phyloP scores from a whole-genome alignment of 2,113 vertebrate species.

The Centropus unirufus region DNA sequence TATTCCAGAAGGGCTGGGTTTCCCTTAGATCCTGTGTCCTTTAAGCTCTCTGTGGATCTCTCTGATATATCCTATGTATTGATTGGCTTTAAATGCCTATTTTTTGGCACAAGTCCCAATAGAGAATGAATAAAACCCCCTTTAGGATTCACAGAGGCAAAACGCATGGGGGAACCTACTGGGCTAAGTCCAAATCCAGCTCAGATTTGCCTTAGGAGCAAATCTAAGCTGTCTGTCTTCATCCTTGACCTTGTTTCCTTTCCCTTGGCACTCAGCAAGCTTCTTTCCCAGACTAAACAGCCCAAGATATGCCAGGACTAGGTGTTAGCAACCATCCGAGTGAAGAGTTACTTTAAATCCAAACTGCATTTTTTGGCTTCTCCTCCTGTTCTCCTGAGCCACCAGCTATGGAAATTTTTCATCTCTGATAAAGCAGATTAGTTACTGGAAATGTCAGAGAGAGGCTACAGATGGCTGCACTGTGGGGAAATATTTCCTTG shows the following conservation, averaged over 20 bases:
- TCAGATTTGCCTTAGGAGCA: conserved; percentile 17
- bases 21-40: neutral
- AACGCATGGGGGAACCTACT: neutral
- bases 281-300: conserved; percentile 1
- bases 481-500: conserved; percentile 58
- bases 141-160: neutral
- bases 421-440: conserved; percentile 57
- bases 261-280: neutral
- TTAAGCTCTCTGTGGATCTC: neutral
- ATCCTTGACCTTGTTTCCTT: conserved; percentile 1
- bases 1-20: neutral
- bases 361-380: conserved; percentile 38
- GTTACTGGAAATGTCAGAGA: conserved; percentile 46
- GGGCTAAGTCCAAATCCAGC: neutral
- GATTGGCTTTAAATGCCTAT: neutral
- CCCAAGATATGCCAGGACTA: neutral
- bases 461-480: conserved; percentile 69
- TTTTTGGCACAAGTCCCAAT: neutral
- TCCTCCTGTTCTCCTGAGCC: conserved; percentile 14
- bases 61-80: neutral
- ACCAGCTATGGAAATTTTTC: conserved; percentile 31
- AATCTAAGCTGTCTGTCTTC: neutral
- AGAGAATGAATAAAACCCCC: neutral
- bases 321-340: conserved; percentile 32
- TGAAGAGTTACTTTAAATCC: conserved; percentile 34